Conservation (phyloP, 1,140 invertebrate genomes). For the Brachionus rubens region DNA sequence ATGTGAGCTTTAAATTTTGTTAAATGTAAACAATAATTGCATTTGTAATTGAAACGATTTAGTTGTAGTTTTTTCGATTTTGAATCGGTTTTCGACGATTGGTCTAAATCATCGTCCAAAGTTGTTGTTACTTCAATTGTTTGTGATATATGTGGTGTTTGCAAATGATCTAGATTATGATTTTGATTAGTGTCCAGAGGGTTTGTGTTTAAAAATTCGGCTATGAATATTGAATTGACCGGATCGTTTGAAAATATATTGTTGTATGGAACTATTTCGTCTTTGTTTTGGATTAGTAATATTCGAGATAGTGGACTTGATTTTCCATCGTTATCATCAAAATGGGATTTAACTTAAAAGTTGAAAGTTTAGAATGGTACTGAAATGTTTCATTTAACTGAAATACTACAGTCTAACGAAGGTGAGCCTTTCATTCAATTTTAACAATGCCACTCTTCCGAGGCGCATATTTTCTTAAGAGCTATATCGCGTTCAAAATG, state of each 20-base stretch:
- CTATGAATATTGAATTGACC: not conserved
- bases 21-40: conserved; percentile 27
- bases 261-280: conserved; percentile 10
- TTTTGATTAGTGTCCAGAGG: not conserved
- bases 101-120: not conserved
- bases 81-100: not conserved
- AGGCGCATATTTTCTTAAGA: too few species aligned
- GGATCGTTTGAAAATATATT: conserved; percentile 2
- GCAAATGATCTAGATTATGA: too few species aligned
- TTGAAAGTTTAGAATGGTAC: not conserved
- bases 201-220: conserved; percentile 16
- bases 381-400: not conserved
- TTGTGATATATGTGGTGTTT: too few species aligned
- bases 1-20: conserved; percentile 37
- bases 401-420: too few species aligned
- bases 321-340: not conserved
- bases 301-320: not conserved
- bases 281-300: conserved; percentile 1
- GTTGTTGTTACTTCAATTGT: not conserved
- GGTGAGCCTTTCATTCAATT: too few species aligned
- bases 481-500: too few species aligned
- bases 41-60: conserved; percentile 23
- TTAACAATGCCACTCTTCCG: too few species aligned
- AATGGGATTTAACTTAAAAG: not conserved
- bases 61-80: not conserved